phyloP scores from a whole-genome alignment of 2,888 invertebrate species.

The Hirtodrosophila cameraria region DNA sequence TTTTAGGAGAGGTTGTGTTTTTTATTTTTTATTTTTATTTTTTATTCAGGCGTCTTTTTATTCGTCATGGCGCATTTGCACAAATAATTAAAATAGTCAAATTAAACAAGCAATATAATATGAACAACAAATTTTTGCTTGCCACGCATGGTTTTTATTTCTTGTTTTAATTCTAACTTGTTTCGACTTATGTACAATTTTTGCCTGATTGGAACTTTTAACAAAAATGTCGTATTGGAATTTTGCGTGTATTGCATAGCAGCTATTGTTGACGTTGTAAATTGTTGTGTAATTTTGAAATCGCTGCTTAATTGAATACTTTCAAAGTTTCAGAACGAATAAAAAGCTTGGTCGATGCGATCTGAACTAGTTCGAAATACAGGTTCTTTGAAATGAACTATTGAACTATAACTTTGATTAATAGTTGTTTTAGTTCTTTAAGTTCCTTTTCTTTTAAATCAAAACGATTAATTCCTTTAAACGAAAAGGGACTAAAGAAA shows the following conservation, averaged over 20 bases:
- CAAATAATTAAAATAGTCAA: slow-evolving; percentile 66
- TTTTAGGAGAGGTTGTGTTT: slow-evolving; percentile 25
- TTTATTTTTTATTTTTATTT: no score
- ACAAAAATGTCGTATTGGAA: slow-evolving; percentile 13
- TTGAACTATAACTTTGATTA: no score
- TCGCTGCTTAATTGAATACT: neutral
- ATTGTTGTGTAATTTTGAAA: slow-evolving; percentile 18
- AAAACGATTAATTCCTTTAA: no score
- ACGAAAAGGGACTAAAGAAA: no score
- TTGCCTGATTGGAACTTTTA: slow-evolving; percentile 24
- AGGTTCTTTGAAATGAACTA: no score
- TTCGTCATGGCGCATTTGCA: slow-evolving; percentile 51
- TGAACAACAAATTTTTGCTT: slow-evolving; percentile 38
- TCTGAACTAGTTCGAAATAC: no score
- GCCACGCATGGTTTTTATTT: slow-evolving; percentile 24
- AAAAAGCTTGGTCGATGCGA: no score
- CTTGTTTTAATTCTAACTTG: slow-evolving; percentile 43
- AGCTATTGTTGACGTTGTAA: slow-evolving; percentile 1
- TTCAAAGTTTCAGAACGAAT: neutral
- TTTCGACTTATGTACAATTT: slow-evolving; percentile 25
- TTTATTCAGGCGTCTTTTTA: slow-evolving; percentile 32
- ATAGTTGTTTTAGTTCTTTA: no score
- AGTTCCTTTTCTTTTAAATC: no score
- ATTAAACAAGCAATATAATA: slow-evolving; percentile 45
- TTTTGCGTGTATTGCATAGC: slow-evolving; percentile 12